Evolutionary conservation across 53 echinoderm and acorn worm genomes (phyloP), one percentile per base, ranked within the genome.

Genomic region (Hippasteria phrygiana): DNA sequence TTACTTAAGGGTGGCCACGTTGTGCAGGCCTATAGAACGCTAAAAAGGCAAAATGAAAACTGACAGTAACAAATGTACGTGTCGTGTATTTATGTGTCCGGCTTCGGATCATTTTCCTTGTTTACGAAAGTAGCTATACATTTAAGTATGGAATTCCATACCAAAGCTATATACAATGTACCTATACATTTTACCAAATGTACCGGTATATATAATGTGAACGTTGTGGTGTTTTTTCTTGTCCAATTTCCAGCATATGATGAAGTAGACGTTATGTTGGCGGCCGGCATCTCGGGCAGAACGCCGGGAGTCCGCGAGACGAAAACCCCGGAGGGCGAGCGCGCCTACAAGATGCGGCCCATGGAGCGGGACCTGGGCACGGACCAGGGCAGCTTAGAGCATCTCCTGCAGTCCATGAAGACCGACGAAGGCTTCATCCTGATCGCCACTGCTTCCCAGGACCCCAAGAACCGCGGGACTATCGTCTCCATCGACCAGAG

Each of bases 341-440:
- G 18, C 22, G 99, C 99, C 74, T 96, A 85, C 51, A 96, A 94
- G 71, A 87, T 99, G 51, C 94, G 94, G 50, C 93, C 91, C 5
- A 92, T 54, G 71, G 90, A 91, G 46, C 87, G 91, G 29, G 93
- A 95, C 65, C 87, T 95, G 34, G 89, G 83, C 26, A 93, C 95
- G 1, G 77, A 80, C 64, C 65, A 80, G 3, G 71, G 74, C 31
- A 81, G 87, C 29, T 77, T 89, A 54, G 91, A 93, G 69, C 80
- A 87, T 17, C 87, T 95, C 27, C 81, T 91, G 4, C 53, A 75
- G 2, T 74, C 82, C 4, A 92, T 91, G 87, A 75, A 69, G 9
- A 54, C 51, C 16, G 95, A 95, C 34, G 87, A 90, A 29, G 93
- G 93, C 1, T 93, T 95, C 71, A 87, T 92, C 20, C 67, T 95